These are phyloP conservation scores for rat (Rattus norvegicus) DNA, from an alignment of 2,113 vertebrate species.

Conservation along the genomic window DNA sequence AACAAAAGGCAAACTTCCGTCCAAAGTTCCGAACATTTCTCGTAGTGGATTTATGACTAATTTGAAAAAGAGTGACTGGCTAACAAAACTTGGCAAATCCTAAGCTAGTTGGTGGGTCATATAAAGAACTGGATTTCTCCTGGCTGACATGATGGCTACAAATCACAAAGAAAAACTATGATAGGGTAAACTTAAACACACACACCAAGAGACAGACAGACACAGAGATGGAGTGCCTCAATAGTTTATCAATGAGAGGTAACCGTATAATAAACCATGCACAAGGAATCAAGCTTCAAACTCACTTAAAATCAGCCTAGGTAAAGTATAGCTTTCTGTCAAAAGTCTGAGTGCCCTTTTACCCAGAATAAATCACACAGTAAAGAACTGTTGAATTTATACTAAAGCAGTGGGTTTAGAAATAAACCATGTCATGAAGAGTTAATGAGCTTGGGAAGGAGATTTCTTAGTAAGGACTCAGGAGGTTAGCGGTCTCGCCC, in stretches of 20 bases:
- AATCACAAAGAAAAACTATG: constrained; percentile 21
- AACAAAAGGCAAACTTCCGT: background rate
- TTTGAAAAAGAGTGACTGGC: background rate
- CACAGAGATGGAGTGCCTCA: background rate
- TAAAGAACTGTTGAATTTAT: background rate
- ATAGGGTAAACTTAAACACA: background rate
- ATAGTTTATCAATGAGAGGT: background rate
- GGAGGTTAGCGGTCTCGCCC: background rate
- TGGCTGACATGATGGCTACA: background rate
- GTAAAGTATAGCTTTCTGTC: background rate
- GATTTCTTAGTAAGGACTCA: background rate
- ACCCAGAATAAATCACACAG: constrained; percentile 30
- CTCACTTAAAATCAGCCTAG: background rate
- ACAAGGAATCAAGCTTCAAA: background rate
- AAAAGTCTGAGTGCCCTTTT: background rate
- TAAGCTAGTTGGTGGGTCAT: background rate
- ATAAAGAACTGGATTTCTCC: constrained; percentile 7
- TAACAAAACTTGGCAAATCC: constrained; percentile 8
- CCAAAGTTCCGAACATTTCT: background rate
- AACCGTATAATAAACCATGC: background rate
- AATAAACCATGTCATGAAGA: background rate
- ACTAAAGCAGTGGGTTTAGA: background rate
- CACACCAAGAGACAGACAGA: background rate
- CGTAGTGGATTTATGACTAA: background rate
- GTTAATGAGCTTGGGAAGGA: background rate